Percentiles rank a stretch among this genome's conserved stretches.
phyloP scores from a whole-genome alignment of 2,113 vertebrate species.

The Muntiacus reevesi region DNA sequence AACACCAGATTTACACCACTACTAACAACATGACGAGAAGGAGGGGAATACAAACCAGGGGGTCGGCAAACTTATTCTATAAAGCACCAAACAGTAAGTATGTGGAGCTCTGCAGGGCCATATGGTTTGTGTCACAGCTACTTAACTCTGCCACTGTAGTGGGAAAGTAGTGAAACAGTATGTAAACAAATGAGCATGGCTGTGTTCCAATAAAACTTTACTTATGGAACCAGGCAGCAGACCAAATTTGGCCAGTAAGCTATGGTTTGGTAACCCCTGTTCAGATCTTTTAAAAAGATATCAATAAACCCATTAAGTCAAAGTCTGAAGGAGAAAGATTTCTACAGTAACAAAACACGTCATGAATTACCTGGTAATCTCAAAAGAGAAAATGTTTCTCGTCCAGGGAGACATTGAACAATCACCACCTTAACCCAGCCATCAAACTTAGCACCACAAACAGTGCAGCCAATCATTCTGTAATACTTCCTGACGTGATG shows the following conservation, averaged over 20 bases:
- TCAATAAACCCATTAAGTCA: background rate
- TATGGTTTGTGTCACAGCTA: background rate
- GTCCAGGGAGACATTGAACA: background rate
- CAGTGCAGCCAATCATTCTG: background rate
- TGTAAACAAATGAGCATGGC: background rate
- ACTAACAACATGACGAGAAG: background rate
- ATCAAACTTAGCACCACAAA: background rate
- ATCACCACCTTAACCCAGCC: background rate
- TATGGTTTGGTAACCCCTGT: background rate
- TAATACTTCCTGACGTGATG: background rate
- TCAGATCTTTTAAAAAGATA: background rate
- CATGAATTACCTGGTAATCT: background rate
- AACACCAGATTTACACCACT: background rate
- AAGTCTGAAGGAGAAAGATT: background rate
- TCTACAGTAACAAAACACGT: background rate
- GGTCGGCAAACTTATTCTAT: background rate
- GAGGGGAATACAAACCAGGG: background rate
- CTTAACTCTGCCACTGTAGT: background rate
- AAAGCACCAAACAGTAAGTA: background rate
- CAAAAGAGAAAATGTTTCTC: background rate
- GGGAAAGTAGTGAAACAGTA: background rate
- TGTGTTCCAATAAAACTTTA: slow-evolving; percentile 3
- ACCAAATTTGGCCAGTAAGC: background rate
- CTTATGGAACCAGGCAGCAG: background rate
- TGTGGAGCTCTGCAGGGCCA: background rate